Percentiles rank a stretch among this genome's conserved stretches.
Evolutionary conservation across 1,140 invertebrate genomes (phyloP).

Genomic region (Drosophila tani): DNA sequence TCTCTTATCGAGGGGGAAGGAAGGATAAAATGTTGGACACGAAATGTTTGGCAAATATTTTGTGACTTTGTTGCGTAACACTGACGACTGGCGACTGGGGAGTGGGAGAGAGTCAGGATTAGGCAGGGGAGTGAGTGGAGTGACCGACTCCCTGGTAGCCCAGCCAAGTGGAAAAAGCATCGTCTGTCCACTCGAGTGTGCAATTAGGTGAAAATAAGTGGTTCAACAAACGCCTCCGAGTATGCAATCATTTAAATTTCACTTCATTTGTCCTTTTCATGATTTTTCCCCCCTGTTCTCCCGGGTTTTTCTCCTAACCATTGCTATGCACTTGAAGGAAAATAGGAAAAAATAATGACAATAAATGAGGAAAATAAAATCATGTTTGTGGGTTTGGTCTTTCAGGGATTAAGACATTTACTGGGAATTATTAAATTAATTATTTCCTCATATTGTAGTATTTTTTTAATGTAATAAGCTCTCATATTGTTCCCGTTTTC

Average conservation of each 20-base stretch:
- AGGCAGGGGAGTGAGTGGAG: neutral
- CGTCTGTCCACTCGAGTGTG: slow-evolving; percentile 78
- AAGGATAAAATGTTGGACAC: slow-evolving; percentile 43
- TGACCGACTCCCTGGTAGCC: slow-evolving; percentile 11
- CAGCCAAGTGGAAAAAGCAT: slow-evolving; percentile 60
- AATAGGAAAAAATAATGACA: no score
- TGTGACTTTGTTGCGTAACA: slow-evolving; percentile 58
- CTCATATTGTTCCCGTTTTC: no score
- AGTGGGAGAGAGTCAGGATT: neutral
- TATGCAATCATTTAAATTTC: slow-evolving; percentile 84
- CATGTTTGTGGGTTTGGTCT: no score
- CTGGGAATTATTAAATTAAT: no score
- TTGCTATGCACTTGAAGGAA: slow-evolving; percentile 16
- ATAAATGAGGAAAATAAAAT: no score
- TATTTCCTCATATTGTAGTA: no score
- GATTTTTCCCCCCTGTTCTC: slow-evolving; percentile 37
- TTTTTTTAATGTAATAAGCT: no score
- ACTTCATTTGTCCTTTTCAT: slow-evolving; percentile 83
- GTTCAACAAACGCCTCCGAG: slow-evolving; percentile 78
- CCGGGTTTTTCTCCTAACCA: neutral
- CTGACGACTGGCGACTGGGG: neutral
- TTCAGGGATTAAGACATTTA: neutral
- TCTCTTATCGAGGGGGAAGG: slow-evolving; percentile 19
- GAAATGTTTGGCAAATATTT: slow-evolving; percentile 65
- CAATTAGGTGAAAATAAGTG: slow-evolving; percentile 83